phyloP scores from a whole-genome alignment of 1,140 invertebrate genomes.

The Latrodectus geometricus region DNA sequence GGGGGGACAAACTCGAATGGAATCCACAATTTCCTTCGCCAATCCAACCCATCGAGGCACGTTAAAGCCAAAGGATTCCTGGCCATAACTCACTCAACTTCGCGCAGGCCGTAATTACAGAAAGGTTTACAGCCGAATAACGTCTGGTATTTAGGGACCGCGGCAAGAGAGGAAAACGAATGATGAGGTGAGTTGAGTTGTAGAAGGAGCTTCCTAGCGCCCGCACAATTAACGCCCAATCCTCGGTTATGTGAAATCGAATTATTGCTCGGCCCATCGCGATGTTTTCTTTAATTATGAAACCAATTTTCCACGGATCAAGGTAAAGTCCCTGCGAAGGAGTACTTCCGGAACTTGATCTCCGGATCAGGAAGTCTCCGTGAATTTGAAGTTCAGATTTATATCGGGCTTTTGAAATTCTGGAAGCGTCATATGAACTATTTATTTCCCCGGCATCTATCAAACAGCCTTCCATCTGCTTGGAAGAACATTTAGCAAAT shows the following conservation, averaged over 20 bases:
- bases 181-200: not conserved
- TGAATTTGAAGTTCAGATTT: not conserved
- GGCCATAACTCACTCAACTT: not conserved
- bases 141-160: not conserved
- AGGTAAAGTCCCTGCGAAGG: not conserved
- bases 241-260: conserved; percentile 17
- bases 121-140: not conserved
- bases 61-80: not conserved
- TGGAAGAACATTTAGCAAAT: no score
- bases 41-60: not conserved
- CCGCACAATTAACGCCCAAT: conserved; percentile 7
- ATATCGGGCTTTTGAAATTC: not conserved
- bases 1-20: not conserved
- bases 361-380: not conserved
- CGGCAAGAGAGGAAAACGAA: not conserved
- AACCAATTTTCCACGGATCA: conserved; percentile 15
- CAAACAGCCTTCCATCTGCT: no score
- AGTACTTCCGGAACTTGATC: not conserved
- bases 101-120: not conserved
- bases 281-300: conserved; percentile 39
- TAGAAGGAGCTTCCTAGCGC: not conserved
- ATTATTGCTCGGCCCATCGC: not conserved
- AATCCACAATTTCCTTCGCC: not conserved
- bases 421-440: no score
- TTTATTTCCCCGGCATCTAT: no score